Base-by-base conservation (phyloP, 1,140 invertebrate genomes). In the Pteromalus puparum region DNA sequence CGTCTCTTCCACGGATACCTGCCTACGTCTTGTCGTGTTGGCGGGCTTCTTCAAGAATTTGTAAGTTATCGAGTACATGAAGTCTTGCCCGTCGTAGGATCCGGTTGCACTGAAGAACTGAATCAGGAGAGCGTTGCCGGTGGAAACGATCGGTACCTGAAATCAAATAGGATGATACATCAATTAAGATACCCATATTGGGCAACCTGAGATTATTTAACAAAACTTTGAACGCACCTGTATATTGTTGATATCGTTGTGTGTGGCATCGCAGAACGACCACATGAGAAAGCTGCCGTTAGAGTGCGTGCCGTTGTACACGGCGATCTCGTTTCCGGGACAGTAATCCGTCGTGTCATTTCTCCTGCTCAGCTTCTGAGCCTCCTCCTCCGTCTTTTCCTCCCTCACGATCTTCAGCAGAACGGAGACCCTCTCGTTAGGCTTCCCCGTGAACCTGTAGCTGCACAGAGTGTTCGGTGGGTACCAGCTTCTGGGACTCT, bases 201-300 rank as follows among this genome's bases (percentile, higher is more conserved):
- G 30, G 30, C 3, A 34, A 34, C 30, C 30, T 34, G 30, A 34
- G 30, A 34, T 34, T 34, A 34, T 5, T 34, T 15, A 21, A 53
- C 18, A 70, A 21, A 73, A 75, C 2, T 42, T 7, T 10, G 38
- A 74, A 70, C 65, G 12, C 26, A 90, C 88, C 86, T 92, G 91
- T 26, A 92, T 91, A 78, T 92, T 91, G 84, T 92, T 92, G 82
- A 92, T 92, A 80, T 92, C 90, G 74, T 87, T 88, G 67, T 92
- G 90, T 15, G 89, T 89, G 4, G 87, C 85, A 42, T 92, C 91
- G 75, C 91, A 92, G 67, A 89, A 92, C 0, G 90, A 92, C 91
- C 91, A 92, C 84, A 91, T 85, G 38, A 92, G 78, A 26, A 89
- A 84, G 28, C 88, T 91, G 42, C 86, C 86, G 68, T 91, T 91